Evolutionary conservation across 2,888 invertebrate species (phyloP), one percentile per base, ranked within the genome.

Genomic region (Andrena camellia): DNA sequence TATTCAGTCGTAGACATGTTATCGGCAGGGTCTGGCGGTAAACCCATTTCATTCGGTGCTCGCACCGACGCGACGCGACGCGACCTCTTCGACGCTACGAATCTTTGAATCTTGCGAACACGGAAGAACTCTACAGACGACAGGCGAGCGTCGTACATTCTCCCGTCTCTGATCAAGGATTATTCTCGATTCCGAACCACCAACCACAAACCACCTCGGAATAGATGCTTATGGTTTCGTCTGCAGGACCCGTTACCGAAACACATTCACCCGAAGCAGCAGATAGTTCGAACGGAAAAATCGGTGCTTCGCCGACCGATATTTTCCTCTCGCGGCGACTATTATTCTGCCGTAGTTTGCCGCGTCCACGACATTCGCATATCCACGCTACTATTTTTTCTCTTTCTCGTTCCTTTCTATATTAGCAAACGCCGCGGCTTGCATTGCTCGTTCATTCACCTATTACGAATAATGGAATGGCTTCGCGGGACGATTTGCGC

Each of bases 391-490:
- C 57, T 52, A n/a, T n/a, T 60, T 54, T 67, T 64, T 57, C 48
- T 31, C 35, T 26, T 67, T 64, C 26, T 29, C 64, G 59, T 60
- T 29, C 67, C 68, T 52, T 72, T 48, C 20, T 76, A 29, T 78
- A 73, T 79, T 78, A 81, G 48, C 72, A 17, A 71, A 78, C 50
- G 64, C 33, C 54, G 42, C 66, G 35, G 76, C 71, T 83, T 79
- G 68, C 81, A 68, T 42, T 60, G 78, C 10, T 80, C 82, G 70
- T 82, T 86, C 78, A 75, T 74, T 74, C 72, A 64, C 52, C 64
- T 69, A 76, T 84, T 82, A 80, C 78, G 78, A 87, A 79, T 77
- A 84, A 89, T 75, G 78, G 64, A 78, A 87, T 89, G 79, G 85
- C 87, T 88, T 88, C 78, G 68, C 31, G 50, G 78, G 73, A 66